phyloP scores from a whole-genome alignment of 2,888 invertebrate genomes.

The Cosmopolites sordidus region DNA sequence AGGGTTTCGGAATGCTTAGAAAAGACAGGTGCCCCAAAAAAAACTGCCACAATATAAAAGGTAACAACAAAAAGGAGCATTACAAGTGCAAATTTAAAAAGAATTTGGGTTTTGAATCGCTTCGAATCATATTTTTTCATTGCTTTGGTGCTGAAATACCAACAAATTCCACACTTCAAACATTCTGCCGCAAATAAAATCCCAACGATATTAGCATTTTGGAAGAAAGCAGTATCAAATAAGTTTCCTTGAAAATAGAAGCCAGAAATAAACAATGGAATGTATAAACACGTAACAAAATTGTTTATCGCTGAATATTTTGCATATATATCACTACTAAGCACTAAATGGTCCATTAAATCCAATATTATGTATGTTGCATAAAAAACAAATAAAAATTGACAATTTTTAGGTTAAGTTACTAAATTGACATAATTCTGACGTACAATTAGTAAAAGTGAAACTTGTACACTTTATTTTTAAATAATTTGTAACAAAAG shows the following conservation, averaged over 20 bases:
- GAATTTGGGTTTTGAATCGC: constrained; percentile 26
- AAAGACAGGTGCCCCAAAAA: constrained; percentile 66
- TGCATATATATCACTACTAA: constrained; percentile 3
- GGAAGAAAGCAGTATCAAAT: constrained; percentile 58
- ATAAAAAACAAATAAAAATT: neutral
- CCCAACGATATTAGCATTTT: constrained; percentile 42
- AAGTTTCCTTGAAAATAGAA: constrained; percentile 41
- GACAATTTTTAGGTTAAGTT: too few relatives aligned
- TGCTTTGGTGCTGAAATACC: constrained; percentile 22
- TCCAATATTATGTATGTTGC: constrained; percentile 4
- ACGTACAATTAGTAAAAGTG: too few relatives aligned
- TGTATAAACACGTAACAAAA: constrained; percentile 58
- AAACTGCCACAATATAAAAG: constrained; percentile 58
- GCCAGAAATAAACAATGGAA: constrained; percentile 45
- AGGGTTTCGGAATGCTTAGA: constrained; percentile 63
- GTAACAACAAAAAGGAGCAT: constrained; percentile 50
- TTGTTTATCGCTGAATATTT: constrained; percentile 30
- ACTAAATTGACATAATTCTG: too few relatives aligned
- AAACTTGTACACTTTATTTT: too few relatives aligned
- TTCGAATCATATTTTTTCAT: constrained; percentile 42
- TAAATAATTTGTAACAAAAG: too few relatives aligned
- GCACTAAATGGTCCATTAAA: neutral
- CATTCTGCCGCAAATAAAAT: constrained; percentile 50
- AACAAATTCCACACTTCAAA: constrained; percentile 46
- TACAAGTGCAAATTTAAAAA: constrained; percentile 51